Percentiles rank a stretch among this genome's conserved stretches.
Evolutionary conservation across 2,888 invertebrate species (phyloP).

Genomic region (Limnephilus marmoratus): DNA sequence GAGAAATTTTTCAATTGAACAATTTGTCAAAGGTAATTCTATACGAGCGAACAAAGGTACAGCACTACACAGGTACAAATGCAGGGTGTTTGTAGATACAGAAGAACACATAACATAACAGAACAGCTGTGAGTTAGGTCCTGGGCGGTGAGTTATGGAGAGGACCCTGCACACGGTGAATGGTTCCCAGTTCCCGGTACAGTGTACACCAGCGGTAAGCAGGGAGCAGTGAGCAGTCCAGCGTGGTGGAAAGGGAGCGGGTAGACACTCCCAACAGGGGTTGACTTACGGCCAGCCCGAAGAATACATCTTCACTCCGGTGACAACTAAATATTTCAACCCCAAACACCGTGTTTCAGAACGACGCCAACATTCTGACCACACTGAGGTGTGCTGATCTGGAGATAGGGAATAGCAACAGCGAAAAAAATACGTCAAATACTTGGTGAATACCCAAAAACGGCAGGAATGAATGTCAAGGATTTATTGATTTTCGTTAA

Average conservation of each 20-base stretch:
- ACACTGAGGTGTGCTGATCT: constrained; percentile 52
- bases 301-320: constrained; percentile 62
- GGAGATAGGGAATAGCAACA: constrained; percentile 38
- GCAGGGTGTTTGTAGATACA: not conserved
- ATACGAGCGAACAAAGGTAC: constrained; percentile 38
- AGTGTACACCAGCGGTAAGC: too few species aligned
- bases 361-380: constrained; percentile 60
- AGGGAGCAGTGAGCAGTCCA: too few species aligned
- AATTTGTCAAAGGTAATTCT: constrained; percentile 52
- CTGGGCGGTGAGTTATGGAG: constrained; percentile 46
- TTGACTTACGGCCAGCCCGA: constrained; percentile 59
- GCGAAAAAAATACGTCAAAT: constrained; percentile 48
- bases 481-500: constrained; percentile 56
- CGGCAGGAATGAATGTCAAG: constrained; percentile 52
- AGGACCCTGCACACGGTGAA: not conserved
- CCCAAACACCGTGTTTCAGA: constrained; percentile 56
- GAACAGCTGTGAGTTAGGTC: constrained; percentile 28
- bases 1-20: constrained; percentile 51
- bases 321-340: constrained; percentile 63
- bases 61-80: not conserved
- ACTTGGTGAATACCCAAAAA: constrained; percentile 50
- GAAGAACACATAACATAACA: not conserved
- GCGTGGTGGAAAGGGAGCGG: not conserved
- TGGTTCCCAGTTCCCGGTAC: too few species aligned
- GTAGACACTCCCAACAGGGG: constrained; percentile 42